Evolutionary conservation across 2,888 invertebrate species (phyloP).

Genomic region (Andrena camellia): DNA sequence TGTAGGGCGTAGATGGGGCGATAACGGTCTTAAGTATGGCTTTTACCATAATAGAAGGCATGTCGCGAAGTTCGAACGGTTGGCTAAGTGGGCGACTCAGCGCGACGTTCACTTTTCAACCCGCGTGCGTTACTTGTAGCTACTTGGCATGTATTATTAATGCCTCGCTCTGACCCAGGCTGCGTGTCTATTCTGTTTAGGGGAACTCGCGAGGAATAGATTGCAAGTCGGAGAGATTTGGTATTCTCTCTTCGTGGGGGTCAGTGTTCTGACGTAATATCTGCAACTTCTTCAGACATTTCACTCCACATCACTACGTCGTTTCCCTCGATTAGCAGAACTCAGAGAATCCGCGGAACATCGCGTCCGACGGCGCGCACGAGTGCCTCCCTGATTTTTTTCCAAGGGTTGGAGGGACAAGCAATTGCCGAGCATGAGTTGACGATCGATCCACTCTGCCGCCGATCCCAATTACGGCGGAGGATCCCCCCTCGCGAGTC

Average conservation of each 20-base stretch:
- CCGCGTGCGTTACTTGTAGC: slow-evolving; percentile 9
- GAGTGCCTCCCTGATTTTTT: not conserved
- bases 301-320: too few relatives aligned
- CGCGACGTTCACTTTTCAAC: slow-evolving; percentile 40
- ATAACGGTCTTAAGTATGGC: slow-evolving; percentile 38
- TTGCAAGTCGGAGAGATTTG: too few relatives aligned
- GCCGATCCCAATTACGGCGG: not conserved
- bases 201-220: too few relatives aligned
- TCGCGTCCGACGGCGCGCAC: not conserved
- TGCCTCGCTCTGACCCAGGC: not conserved
- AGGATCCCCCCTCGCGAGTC: not conserved
- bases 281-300: too few relatives aligned
- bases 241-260: too few relatives aligned
- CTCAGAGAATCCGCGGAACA: too few relatives aligned
- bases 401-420: not conserved
- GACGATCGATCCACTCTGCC: slow-evolving; percentile 17
- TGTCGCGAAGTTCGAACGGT: slow-evolving; percentile 28
- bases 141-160: not conserved
- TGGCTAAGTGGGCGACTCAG: slow-evolving; percentile 41
- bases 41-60: slow-evolving; percentile 39
- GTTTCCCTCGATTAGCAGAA: too few relatives aligned
- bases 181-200: not conserved
- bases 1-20: not conserved
- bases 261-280: too few relatives aligned
- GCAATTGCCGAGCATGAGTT: slow-evolving; percentile 4